Evolutionary conservation across 2,888 invertebrate genomes (phyloP), one percentile per base, ranked within the genome.

Genomic region (Electrophaes corylata): DNA sequence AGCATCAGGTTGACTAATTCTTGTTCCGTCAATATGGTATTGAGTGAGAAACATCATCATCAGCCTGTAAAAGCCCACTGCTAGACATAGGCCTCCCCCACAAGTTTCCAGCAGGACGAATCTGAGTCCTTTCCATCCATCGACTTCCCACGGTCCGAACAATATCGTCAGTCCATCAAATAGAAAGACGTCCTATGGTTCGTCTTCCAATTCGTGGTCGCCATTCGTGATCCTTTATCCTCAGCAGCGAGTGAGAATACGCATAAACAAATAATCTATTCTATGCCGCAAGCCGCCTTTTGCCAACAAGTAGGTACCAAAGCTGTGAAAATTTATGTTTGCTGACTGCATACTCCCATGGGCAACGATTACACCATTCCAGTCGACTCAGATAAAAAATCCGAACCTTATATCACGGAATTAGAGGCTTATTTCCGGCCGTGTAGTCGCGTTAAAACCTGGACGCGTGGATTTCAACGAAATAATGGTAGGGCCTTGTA

Each of bases 381-480:
- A 53, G 68, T 62, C 54, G 59, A 60, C 66, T 60, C 66, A 67
- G 72, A 73, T 73, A 72, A 76, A 74, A 71, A 73, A 69, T 72
- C 68, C 70, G 61, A 56, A 66, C 78, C 75, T 76, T 77, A 76
- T 76, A 78, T 79, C 79, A 76, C 58, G 71, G 79, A 64, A 73
- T 76, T 76, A 76, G 68, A 47, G 64, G 72, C 69, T 76, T 68
- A 71, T 44, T 46, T 56, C 47, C 56, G 55, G 68, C 63, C 69
- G 60, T 62, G 60, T 60, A 62, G 62, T 58, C 43, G 63, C 60
- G 63, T 62, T 65, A 65, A 64, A 67, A 67, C 65, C 53, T 65
- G 65, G 47, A 57, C 63, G 48, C 56, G 20, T 54, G 67, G 64
- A 56, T 67, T 65, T 62, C 35, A 35, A 52, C 37, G 35, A 64